Evolutionary conservation across 2,113 vertebrate genomes (phyloP).

Genomic region (Colaptes auratus): DNA sequence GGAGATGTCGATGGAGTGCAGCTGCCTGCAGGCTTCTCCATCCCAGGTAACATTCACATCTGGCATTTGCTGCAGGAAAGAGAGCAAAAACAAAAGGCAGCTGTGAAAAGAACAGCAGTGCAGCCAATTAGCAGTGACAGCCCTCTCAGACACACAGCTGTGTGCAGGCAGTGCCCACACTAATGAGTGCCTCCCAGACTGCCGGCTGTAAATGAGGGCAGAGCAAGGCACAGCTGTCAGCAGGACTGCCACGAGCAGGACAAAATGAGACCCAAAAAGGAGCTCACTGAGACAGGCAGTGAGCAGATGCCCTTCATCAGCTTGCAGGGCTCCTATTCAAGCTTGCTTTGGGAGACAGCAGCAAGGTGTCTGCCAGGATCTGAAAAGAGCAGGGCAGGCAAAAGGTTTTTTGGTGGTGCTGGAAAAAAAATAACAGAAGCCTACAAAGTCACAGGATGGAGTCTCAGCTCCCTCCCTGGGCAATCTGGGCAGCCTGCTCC

Average conservation of each 20-base stretch:
- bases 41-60: slow-evolving; percentile 92
- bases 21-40: slow-evolving; percentile 81
- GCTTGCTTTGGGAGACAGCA: background rate
- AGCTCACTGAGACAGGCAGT: background rate
- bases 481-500: too few relatives aligned
- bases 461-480: too few relatives aligned
- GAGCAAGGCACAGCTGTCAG: background rate
- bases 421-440: background rate
- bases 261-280: background rate
- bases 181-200: background rate
- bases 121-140: slow-evolving; percentile 3
- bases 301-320: background rate
- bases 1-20: slow-evolving; percentile 90
- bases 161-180: background rate
- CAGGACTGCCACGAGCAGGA: background rate
- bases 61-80: slow-evolving; percentile 87
- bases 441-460: background rate
- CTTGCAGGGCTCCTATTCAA: background rate
- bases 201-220: background rate
- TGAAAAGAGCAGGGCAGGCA: background rate
- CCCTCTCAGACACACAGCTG: background rate
- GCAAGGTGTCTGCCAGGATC: background rate
- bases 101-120: background rate
- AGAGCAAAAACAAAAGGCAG: background rate
- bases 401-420: background rate